Conservation (phyloP, 2,797 vertebrate genomes). For the Todus mexicanus region DNA sequence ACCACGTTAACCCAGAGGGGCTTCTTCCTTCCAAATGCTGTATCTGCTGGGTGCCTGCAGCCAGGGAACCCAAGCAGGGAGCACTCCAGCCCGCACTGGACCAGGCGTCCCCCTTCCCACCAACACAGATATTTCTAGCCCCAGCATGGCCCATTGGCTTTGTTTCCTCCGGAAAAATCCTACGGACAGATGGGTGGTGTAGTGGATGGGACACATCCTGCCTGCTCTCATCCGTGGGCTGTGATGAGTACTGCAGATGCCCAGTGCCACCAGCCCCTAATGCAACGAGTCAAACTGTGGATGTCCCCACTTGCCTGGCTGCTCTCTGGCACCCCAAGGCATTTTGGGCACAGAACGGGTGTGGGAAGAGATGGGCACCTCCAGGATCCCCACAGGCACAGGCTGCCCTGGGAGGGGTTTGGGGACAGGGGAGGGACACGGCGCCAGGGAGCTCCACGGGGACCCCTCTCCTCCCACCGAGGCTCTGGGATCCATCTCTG, state of each 20-base stretch:
- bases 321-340: neutral
- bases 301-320: neutral
- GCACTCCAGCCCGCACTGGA: neutral
- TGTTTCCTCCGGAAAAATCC: neutral
- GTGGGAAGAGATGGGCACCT: neutral
- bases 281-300: accelerated
- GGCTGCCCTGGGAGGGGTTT: neutral
- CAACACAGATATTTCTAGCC: accelerated
- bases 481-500: neutral
- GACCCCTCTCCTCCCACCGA: neutral
- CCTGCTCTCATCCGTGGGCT: accelerated
- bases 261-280: accelerated
- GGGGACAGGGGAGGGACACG: neutral
- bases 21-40: neutral
- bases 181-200: accelerated
- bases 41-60: neutral
- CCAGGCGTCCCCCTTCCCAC: neutral
- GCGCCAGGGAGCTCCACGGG: neutral
- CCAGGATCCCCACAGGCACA: neutral
- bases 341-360: neutral
- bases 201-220: accelerated
- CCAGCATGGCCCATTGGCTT: neutral
- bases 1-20: accelerated
- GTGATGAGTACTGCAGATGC: neutral
- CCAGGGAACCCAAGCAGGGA: neutral